Conservation (phyloP, 2,888 invertebrate genomes). For the Sinodicranocentrus sp. region DNA sequence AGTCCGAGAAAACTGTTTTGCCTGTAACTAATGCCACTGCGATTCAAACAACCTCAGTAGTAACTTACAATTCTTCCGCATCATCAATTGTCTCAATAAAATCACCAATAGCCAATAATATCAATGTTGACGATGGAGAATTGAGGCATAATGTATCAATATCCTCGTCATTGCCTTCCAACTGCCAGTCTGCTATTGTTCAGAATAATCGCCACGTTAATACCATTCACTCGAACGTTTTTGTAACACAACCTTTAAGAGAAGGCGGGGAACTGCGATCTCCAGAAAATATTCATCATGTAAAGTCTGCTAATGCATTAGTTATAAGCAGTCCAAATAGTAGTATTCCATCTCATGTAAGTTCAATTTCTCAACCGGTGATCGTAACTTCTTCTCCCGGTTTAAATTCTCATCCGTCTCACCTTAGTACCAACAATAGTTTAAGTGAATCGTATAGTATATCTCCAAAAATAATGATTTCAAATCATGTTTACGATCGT, state of each 20-base stretch:
- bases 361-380: constrained; percentile 68
- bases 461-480: constrained; percentile 52
- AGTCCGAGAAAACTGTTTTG: constrained; percentile 63
- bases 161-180: constrained; percentile 65
- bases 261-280: constrained; percentile 63
- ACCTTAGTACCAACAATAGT: constrained; percentile 55
- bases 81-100: constrained; percentile 15
- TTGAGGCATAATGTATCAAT: constrained; percentile 35
- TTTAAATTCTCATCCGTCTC: constrained; percentile 70
- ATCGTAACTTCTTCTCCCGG: constrained; percentile 72
- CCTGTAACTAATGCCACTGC: constrained; percentile 67
- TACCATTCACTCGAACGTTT: constrained; percentile 56
- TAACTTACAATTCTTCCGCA: constrained; percentile 55
- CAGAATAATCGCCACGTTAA: constrained; percentile 60
- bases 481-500: constrained; percentile 57
- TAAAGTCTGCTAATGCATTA: constrained; percentile 47
- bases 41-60: constrained; percentile 56
- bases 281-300: constrained; percentile 64
- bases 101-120: constrained; percentile 42
- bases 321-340: constrained; percentile 57
- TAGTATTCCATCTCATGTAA: constrained; percentile 54
- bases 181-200: constrained; percentile 60
- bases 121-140: constrained; percentile 22
- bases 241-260: constrained; percentile 40
- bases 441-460: constrained; percentile 61